Percentiles rank a stretch among this genome's conserved stretches.
Conservation (phyloP, 2,797 vertebrate species). For the Myripristis jacobus region DNA sequence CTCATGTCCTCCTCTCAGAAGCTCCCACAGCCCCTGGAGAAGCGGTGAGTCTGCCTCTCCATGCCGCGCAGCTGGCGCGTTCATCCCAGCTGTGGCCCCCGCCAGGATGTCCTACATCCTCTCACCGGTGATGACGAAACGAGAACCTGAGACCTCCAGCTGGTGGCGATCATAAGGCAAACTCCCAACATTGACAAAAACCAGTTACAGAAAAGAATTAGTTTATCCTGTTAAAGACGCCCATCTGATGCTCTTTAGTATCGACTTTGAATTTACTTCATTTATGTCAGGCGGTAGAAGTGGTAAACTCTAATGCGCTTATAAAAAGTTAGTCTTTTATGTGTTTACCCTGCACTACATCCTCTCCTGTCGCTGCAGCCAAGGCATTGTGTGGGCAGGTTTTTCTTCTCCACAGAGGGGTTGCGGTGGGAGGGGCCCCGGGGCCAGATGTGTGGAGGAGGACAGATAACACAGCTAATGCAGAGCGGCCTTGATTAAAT, state of each 20-base stretch:
- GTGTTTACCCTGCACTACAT: not conserved
- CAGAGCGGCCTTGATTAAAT: too few species aligned
- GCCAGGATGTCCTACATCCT: not conserved
- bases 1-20: conserved; percentile 26
- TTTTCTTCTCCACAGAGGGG: not conserved
- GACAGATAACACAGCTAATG: not conserved
- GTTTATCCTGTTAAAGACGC: too few species aligned
- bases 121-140: not conserved
- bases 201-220: too few species aligned
- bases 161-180: too few species aligned
- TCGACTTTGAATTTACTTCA: too few species aligned
- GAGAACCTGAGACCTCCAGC: too few species aligned
- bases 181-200: too few species aligned
- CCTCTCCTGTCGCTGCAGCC: not conserved
- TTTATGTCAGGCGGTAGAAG: too few species aligned
- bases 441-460: not conserved
- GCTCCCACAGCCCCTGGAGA: conserved; percentile 78
- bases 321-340: not conserved
- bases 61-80: fast-evolving
- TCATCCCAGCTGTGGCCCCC: conserved; percentile 46
- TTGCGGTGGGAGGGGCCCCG: conserved; percentile 19
- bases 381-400: not conserved
- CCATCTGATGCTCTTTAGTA: too few species aligned
- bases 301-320: too few species aligned
- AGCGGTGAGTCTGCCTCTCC: not conserved